Evolutionary conservation across 2,113 vertebrate species (phyloP).

Genomic region (Zootoca vivipara): DNA sequence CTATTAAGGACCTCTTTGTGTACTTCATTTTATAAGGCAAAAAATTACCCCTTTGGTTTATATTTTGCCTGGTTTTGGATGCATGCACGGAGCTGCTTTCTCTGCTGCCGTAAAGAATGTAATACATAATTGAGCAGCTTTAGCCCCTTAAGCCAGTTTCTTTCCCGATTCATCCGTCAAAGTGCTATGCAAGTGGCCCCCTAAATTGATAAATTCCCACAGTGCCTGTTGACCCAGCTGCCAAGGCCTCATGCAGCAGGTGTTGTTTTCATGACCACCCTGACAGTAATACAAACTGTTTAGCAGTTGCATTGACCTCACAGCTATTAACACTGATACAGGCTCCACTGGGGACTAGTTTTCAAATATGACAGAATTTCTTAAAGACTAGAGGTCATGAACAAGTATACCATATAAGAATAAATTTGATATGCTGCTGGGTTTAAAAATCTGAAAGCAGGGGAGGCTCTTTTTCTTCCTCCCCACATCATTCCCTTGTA

Average conservation of each 20-base stretch:
- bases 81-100: constrained; percentile 58
- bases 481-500: constrained; percentile 68
- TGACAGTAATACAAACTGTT: constrained; percentile 98
- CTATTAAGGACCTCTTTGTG: constrained; percentile 55
- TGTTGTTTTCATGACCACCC: constrained; percentile 99
- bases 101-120: constrained; percentile 75
- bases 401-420: constrained; percentile 82
- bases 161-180: constrained; percentile 82
- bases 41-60: constrained; percentile 62
- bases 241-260: constrained; percentile 94
- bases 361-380: constrained; percentile 84
- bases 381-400: constrained; percentile 79
- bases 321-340: constrained; percentile 88
- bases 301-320: constrained; percentile 96
- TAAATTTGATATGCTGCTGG: constrained; percentile 76
- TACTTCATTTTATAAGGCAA: constrained; percentile 66
- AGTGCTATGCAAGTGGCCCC: constrained; percentile 85
- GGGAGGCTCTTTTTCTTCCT: constrained; percentile 60
- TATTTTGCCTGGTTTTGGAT: constrained; percentile 67
- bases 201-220: constrained; percentile 97
- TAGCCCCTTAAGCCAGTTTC: constrained; percentile 79
- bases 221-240: constrained; percentile 99
- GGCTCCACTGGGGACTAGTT: constrained; percentile 84
- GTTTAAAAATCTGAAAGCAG: constrained; percentile 73
- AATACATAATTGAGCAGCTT: constrained; percentile 78